Base-by-base conservation (phyloP, 2,797 vertebrate genomes). In the Brachyrhaphis roseni region DNA sequence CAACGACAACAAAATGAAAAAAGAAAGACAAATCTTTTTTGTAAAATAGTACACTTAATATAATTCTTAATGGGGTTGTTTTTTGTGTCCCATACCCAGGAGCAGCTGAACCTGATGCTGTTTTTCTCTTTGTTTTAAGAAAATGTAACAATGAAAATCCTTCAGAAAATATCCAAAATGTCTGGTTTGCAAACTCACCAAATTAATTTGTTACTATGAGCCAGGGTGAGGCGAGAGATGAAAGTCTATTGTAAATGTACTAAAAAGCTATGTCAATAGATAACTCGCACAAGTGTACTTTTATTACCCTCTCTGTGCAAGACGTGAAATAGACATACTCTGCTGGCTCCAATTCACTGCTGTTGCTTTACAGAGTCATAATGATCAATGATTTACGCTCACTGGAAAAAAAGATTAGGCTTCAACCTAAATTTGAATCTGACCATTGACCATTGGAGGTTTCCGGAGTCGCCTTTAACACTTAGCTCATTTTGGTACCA, bases 241-340 rank as follows among this genome's bases (percentile, higher is more conserved):
- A 71, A 45, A 71, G 26, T 28, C 68, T 71, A 45, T 8, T 71
- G 26, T n/a, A 71, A 71, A 45, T 71, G 41, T 71, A 15, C 68
- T 68, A 41, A 68, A 68, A 43, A 45, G 41, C 43, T 70, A 26
- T 28, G 68, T 45, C 68, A 71, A 71, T 46, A 71, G 45, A 71
- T 70, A 71, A 45, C 66, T 43, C 2, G 8, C 8, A 28, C 68
- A 71, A 71, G 68, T 71, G 68, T 71, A 45, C 68, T 71, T 71
- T 46, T 71, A 45, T 70, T n/a, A 70, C 66, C 66, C 66, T 70
- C 39, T 43, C 23, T n/a, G 66, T 70, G 66, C 23, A 43, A 70
- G 26, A 45, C 8, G 39, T 70, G 13, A 41, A 70, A 12, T 15
- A 43, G 26, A 71, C 26, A 8, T 16, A 71, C 12, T 8, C 6